phyloP scores from a whole-genome alignment of 2,113 vertebrate genomes.

The Dicerorhinus sumatrensis region DNA sequence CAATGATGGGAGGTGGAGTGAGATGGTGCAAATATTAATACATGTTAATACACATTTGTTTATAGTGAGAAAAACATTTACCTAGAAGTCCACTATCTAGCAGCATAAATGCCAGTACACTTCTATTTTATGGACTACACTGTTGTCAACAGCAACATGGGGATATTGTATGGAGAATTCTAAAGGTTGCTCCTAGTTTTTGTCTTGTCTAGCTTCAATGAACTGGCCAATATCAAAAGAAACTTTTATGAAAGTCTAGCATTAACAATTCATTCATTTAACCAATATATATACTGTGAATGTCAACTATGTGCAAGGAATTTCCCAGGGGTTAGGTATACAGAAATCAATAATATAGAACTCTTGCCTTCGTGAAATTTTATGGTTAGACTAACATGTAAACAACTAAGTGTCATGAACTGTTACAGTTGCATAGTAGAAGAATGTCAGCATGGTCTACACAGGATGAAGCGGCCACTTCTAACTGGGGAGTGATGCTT shows the following conservation, averaged over 20 bases:
- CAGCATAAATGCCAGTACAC: neutral
- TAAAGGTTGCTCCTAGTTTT: neutral
- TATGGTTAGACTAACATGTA: neutral
- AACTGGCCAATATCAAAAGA: neutral
- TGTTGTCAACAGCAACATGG: neutral
- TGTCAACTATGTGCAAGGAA: neutral
- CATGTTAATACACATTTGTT: neutral
- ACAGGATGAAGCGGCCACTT: neutral
- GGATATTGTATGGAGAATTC: neutral
- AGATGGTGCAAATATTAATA: neutral
- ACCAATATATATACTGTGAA: neutral
- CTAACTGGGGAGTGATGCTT: rapidly evolving
- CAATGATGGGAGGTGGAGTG: neutral
- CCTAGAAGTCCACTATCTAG: neutral
- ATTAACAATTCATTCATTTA: neutral
- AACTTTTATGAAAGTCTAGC: neutral
- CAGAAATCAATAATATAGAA: neutral
- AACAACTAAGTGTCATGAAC: neutral
- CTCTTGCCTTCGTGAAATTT: neutral
- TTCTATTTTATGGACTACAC: neutral
- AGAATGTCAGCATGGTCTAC: neutral
- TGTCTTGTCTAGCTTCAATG: neutral
- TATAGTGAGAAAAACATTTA: neutral
- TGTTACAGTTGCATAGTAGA: neutral
- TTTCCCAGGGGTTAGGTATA: neutral